Percentiles rank a stretch among this genome's conserved stretches.
Evolutionary conservation across 2,113 vertebrate genomes (phyloP).

Genomic region (Rallus limicola): DNA sequence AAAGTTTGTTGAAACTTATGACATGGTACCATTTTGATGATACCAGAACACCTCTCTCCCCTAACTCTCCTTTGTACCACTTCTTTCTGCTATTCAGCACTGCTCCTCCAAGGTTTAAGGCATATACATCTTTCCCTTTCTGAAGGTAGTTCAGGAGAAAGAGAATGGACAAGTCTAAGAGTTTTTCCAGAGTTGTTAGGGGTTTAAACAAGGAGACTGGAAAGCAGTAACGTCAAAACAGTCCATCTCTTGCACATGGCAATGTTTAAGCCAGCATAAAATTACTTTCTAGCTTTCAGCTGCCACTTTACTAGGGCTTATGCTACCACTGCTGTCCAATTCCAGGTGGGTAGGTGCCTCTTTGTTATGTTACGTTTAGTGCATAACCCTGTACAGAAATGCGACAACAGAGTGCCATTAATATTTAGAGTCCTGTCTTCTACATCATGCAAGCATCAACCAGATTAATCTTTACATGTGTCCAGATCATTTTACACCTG

Average conservation of each 20-base stretch:
- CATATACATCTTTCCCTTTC: not conserved
- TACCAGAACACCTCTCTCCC: not conserved
- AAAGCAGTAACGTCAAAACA: not conserved
- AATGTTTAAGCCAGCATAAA: not conserved
- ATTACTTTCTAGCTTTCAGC: not conserved
- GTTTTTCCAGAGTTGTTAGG: not conserved
- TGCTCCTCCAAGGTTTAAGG: not conserved
- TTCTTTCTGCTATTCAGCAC: not conserved
- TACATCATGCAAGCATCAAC: not conserved
- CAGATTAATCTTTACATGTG: not conserved
- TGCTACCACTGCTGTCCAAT: not conserved
- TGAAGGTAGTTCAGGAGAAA: not conserved
- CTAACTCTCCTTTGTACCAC: not conserved
- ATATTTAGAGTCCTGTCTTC: not conserved
- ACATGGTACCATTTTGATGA: not conserved
- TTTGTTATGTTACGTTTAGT: not conserved
- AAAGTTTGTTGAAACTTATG: not conserved
- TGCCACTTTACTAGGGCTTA: not conserved
- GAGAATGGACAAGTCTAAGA: not conserved
- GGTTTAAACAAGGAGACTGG: not conserved
- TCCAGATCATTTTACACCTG: not conserved
- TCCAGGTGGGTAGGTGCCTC: not conserved
- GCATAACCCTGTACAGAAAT: not conserved
- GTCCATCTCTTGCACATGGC: not conserved
- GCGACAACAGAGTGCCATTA: not conserved